Evolutionary conservation across 2,113 vertebrate species (phyloP), one percentile per base, ranked within the genome.

Genomic region (Eulemur rufifrons): DNA sequence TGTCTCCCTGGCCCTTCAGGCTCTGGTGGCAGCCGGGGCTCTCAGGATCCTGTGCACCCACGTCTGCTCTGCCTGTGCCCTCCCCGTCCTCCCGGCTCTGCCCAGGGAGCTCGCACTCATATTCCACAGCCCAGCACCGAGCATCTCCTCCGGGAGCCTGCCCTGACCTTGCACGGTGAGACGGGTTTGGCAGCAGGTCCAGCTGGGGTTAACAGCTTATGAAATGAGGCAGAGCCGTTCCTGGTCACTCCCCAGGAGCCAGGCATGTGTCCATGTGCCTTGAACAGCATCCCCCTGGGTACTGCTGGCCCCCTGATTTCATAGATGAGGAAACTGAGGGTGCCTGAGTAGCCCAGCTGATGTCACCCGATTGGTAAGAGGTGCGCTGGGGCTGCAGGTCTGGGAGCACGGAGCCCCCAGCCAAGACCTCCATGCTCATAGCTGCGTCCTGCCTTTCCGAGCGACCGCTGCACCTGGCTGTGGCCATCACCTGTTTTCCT

Each of bases 211-310:
- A 18, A 34, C 0, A 1, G 25, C 0, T 0, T 6, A 3, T 1
- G 61, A 10, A 37, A 6, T 10, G 4, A 3, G 1, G 4, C 2
- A 63, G 61, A 63, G 0, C 50, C 3, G 2, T 2, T 29, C 61
- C 42, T 1, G 21, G n/a, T 0, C 4, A 0, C 74, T 8, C 14
- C 0, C 0, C n/a, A 3, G 37, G 52, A 12, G 12, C 73, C 1
- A 15, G 15, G 42, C 15, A 17, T 2, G 8, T 23, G 29, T n/a
- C 52, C 20, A 4, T 0, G 1, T 0, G 8, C 11, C 21, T 4
- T 0, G 32, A 5, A 1, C 63, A 3, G 1, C 27, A 23, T 81
- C 14, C 56, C 14, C 15, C 12, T 2, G 3, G 29, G 34, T 0
- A 32, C n/a, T 12, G 21, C 13, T 2, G 20, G 4, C 73, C 1